phyloP scores from a whole-genome alignment of 2,888 invertebrate species.

The Leptinotarsa rubiginosa region DNA sequence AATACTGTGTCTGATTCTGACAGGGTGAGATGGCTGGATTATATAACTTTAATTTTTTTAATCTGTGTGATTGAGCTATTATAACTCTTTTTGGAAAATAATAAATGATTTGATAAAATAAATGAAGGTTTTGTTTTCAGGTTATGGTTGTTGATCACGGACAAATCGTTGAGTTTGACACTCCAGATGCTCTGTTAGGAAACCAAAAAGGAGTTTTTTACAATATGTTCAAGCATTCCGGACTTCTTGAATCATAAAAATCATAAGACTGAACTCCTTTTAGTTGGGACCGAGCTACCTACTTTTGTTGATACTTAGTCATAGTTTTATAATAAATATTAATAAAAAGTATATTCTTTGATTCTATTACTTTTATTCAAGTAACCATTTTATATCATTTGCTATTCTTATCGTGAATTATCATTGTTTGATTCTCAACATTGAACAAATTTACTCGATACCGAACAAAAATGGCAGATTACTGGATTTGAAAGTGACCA shows the following conservation, averaged over 20 bases:
- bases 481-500: too few relatives aligned
- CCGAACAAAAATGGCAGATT: too few relatives aligned
- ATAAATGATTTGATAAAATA: too few relatives aligned
- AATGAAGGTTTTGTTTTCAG: slow-evolving; percentile 8
- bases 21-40: slow-evolving; percentile 63
- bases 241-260: slow-evolving; percentile 54
- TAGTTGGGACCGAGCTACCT: not conserved
- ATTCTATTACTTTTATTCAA: not conserved
- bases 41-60: not conserved
- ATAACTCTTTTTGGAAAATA: too few relatives aligned
- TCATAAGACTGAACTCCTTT: not conserved
- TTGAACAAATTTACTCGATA: too few relatives aligned
- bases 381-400: too few relatives aligned
- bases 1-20: slow-evolving; percentile 89
- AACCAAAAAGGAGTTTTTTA: slow-evolving; percentile 68
- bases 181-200: slow-evolving; percentile 72
- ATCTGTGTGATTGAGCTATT: too few relatives aligned
- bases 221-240: slow-evolving; percentile 75
- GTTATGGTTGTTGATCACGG: slow-evolving; percentile 85
- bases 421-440: too few relatives aligned
- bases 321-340: not conserved
- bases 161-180: slow-evolving; percentile 77
- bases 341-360: not conserved
- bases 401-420: too few relatives aligned
- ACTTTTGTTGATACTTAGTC: not conserved